Conservation (phyloP, 2,888 invertebrate species). For the Thymelicus sylvestris region DNA sequence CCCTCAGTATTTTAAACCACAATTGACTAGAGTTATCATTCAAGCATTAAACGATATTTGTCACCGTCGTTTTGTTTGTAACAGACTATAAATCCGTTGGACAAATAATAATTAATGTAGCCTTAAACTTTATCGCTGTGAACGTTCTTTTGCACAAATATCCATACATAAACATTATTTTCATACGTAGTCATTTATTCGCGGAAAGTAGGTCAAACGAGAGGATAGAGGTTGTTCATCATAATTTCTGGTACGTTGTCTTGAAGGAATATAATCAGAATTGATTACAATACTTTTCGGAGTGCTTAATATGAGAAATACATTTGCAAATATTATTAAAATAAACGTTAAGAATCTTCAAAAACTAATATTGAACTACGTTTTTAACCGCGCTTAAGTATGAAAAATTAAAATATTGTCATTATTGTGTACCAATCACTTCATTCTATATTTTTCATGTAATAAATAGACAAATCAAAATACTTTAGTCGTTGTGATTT, state of each 20-base stretch:
- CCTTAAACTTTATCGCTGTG: constrained; percentile 17
- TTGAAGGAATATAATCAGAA: no score
- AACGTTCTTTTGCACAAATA: constrained; percentile 18
- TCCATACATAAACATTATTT: constrained; percentile 25
- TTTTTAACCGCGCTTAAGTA: no score
- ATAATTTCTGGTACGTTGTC: constrained; percentile 12
- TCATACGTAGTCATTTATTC: constrained; percentile 23
- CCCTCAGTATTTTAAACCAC: neutral
- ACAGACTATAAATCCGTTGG: neutral
- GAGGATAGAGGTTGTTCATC: constrained; percentile 15
- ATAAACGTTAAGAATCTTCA: no score
- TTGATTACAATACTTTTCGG: no score
- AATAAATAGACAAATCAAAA: no score
- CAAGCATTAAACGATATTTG: neutral
- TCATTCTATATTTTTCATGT: no score
- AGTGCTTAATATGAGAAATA: no score
- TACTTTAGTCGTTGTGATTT: no score
- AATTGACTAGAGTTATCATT: neutral
- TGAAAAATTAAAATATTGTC: no score
- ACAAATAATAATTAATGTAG: constrained; percentile 7
- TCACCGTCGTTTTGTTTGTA: neutral
- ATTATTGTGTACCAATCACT: no score
- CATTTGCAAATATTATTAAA: no score
- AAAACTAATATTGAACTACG: no score
- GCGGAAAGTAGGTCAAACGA: constrained; percentile 24